Base-by-base conservation (phyloP, 2,797 vertebrate genomes). In the Allobates femoralis region DNA sequence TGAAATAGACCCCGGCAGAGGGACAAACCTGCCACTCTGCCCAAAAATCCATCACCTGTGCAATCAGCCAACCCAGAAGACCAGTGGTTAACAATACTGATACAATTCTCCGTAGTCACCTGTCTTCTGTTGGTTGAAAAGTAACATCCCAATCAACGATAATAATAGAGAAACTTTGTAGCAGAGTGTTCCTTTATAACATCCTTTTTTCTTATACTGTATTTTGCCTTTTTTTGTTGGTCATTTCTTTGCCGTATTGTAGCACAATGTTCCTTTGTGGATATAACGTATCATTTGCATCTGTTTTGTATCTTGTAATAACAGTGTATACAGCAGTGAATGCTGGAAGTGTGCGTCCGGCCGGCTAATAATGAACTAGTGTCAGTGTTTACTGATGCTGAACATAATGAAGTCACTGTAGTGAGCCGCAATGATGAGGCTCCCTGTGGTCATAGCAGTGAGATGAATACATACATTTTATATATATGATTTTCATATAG, bases 361-460 rank as follows among this genome's bases (percentile, higher is more conserved):
- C 62, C 28, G 26, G 58, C 82, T 75, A 55, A 76, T 84, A 75
- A 84, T 84, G 34, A 84, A 64, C 82, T 76, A 50, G 69, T 37
- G 73, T 46, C 56, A 51, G 37, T 62, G 67, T 50, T 74, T 83
- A 84, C 69, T 84, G 73, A 53, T 32, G 62, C 73, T 1, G 56
- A 76, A 51, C 73, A 84, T 58, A 83, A 75, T 75, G 71, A 46
- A 53, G 32, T 74, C n/a, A 14, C 69, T 83, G 81, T 84, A 64
- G 26, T 73, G 51, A 73, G 53, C 30, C 8, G 18, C 81, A 58
- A 2, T 81, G 66, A 69, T 56, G 64, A 34, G 51, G 18, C 28
- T n/a, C 81, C 58, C 41, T 26, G 28, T 32, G 51, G 34, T 46
- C 41, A 46, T 46, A 7, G 41, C 41, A 8, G 41, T 46, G 7